Evolutionary conservation across 1,140 invertebrate species (phyloP), one percentile per base, ranked within the genome.

Genomic region (Lasioglossum baleicum): DNA sequence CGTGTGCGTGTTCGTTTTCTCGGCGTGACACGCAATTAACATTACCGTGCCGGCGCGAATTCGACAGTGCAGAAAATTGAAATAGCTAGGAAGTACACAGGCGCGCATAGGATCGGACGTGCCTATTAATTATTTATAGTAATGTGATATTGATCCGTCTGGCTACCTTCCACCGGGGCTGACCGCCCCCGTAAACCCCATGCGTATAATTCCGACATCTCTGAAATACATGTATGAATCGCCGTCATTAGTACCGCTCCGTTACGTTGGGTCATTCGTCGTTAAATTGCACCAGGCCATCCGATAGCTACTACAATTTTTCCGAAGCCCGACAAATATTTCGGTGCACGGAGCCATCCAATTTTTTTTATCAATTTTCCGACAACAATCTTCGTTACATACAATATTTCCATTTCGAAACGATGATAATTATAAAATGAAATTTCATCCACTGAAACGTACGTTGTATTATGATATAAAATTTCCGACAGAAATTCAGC

Each of bases 111-210:
- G 51, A 82, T 84, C 87, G 80, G 80, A 60, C 61, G 56, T 82
- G 75, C 53, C 75, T 87, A 92, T 92, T 92, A 92, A 92, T 92
- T 92, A 92, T 92, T 92, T 91, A 92, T 91, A 88, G 89, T 91
- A 92, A 92, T 92, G 90, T 88, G 89, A 89, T 92, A 92, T 92
- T 88, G 91, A 92, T 91, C 90, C 88, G 90, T 92, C 89, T 90
- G 89, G 90, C 82, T 85, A 88, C 81, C 87, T 84, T 86, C 78
- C 82, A 84, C 75, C 70, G 72, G 78, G 78, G 85, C 81, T 84
- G 83, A 90, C 81, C 81, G 75, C n/a, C 35, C 35, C 71, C 77
- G 74, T 84, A 82, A 85, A 70, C 82, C 63, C 68, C 66, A 74
- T 85, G 70, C 68, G 72, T 83, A 82, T 80, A 80, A 82, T 83